phyloP scores from a whole-genome alignment of 2,888 invertebrate genomes.

The Branchipolynoe longqiensis region DNA sequence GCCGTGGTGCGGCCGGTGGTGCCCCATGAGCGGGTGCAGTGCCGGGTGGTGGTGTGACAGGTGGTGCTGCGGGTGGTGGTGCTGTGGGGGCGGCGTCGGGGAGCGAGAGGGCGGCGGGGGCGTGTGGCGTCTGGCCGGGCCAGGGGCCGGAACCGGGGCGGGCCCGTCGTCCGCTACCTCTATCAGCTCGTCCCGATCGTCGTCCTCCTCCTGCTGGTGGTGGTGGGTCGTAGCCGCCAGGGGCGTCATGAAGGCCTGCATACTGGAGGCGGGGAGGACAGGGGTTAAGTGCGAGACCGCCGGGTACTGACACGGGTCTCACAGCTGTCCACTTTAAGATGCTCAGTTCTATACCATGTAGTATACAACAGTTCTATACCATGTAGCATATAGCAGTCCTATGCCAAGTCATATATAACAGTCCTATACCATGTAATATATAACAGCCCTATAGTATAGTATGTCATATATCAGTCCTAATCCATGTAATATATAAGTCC shows the following conservation, averaged over 20 bases:
- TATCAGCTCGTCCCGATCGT: conserved; percentile 17
- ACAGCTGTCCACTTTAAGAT: too few relatives aligned
- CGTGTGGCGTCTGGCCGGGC: neutral
- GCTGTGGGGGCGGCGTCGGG: neutral
- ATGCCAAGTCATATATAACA: too few relatives aligned
- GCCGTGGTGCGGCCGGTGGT: neutral
- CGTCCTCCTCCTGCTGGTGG: neutral
- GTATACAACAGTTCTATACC: too few relatives aligned
- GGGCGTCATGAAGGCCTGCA: conserved; percentile 43
- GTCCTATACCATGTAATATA: too few relatives aligned
- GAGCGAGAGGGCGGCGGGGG: conserved; percentile 11
- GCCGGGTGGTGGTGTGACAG: neutral
- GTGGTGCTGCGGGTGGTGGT: conserved; percentile 6
- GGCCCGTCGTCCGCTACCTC: conserved; percentile 32
- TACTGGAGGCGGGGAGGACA: neutral
- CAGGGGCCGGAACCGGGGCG: too few relatives aligned
- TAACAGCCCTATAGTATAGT: too few relatives aligned
- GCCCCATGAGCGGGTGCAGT: neutral
- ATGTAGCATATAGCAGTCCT: too few relatives aligned
- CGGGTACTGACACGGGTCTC: too few relatives aligned
- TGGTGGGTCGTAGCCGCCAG: neutral
- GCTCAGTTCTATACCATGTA: too few relatives aligned
- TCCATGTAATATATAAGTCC: too few relatives aligned
- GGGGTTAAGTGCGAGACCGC: too few relatives aligned
- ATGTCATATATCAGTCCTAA: too few relatives aligned